Conservation (phyloP, 1,140 invertebrate genomes). For the Myzus persicae region DNA sequence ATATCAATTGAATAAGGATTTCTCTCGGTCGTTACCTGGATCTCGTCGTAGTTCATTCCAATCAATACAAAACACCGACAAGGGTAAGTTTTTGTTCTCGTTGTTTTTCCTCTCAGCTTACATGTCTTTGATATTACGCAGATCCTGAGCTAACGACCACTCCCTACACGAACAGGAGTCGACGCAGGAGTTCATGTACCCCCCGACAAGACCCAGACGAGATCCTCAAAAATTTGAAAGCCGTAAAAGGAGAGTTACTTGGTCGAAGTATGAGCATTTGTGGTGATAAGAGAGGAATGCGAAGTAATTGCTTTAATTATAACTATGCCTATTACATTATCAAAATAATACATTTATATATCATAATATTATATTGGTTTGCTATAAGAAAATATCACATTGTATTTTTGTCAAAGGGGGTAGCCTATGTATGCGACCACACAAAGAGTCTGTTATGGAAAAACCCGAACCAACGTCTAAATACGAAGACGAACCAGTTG, state of each 20-base stretch:
- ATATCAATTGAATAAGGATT: constrained; percentile 84
- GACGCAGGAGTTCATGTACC: constrained; percentile 79
- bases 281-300: constrained; percentile 66
- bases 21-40: constrained; percentile 82
- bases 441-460: constrained; percentile 24
- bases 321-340: not conserved
- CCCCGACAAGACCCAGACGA: constrained; percentile 79
- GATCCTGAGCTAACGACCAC: constrained; percentile 68
- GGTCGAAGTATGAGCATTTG: constrained; percentile 80
- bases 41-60: constrained; percentile 85
- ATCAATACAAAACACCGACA: constrained; percentile 61
- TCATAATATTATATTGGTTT: not conserved
- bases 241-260: constrained; percentile 77
- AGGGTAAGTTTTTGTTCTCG: constrained; percentile 58
- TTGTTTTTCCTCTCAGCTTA: not conserved
- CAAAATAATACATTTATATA: not conserved
- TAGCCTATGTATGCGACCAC: not conserved
- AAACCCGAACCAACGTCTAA: constrained; percentile 7
- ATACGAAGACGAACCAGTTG: not conserved
- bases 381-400: not conserved
- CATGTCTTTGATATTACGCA: constrained; percentile 60
- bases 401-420: not conserved
- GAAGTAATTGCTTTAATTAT: constrained; percentile 70
- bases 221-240: constrained; percentile 79
- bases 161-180: constrained; percentile 70